Percentiles rank a stretch among this genome's conserved stretches.
Conservation (phyloP, 1,140 invertebrate genomes). For the Platyura marginata region DNA sequence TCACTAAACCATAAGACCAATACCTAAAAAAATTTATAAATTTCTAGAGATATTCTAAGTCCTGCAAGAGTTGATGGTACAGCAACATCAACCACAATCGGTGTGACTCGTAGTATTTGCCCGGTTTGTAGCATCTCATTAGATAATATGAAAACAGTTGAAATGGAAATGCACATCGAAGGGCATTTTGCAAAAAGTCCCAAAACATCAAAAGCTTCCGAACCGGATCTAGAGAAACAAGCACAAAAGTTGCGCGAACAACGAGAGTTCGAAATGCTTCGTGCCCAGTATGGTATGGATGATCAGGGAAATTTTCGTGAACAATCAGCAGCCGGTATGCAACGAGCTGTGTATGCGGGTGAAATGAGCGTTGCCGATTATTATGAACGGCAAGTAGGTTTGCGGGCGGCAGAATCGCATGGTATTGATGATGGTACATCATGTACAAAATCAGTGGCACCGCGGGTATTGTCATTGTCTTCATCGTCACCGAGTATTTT, state of each 20-base stretch:
- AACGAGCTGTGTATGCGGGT: slow-evolving; percentile 64
- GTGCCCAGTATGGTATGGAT: slow-evolving; percentile 78
- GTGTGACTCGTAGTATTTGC: slow-evolving; percentile 9
- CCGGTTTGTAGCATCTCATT: slow-evolving; percentile 26
- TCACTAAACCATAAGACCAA: neutral
- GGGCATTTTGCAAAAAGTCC: slow-evolving; percentile 36
- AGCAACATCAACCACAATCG: neutral
- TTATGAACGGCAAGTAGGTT: slow-evolving; percentile 59
- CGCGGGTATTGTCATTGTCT: slow-evolving; percentile 45
- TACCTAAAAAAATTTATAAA: neutral
- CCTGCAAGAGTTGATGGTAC: slow-evolving; percentile 20
- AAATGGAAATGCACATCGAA: slow-evolving; percentile 35
- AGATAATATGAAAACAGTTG: slow-evolving; percentile 4
- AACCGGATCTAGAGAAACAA: slow-evolving; percentile 38
- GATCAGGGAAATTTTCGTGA: slow-evolving; percentile 64
- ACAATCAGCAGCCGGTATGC: slow-evolving; percentile 65
- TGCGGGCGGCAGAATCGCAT: slow-evolving; percentile 50
- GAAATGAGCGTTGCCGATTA: slow-evolving; percentile 71
- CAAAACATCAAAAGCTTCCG: neutral
- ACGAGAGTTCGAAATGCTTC: slow-evolving; percentile 59
- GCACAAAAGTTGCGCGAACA: slow-evolving; percentile 52
- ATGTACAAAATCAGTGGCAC: slow-evolving; percentile 29
- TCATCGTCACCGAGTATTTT: slow-evolving; percentile 44
- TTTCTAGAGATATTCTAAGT: slow-evolving; percentile 25
- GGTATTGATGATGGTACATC: slow-evolving; percentile 71